Base-by-base conservation (phyloP, 1,140 invertebrate genomes). In the Drosophila repleta region DNA sequence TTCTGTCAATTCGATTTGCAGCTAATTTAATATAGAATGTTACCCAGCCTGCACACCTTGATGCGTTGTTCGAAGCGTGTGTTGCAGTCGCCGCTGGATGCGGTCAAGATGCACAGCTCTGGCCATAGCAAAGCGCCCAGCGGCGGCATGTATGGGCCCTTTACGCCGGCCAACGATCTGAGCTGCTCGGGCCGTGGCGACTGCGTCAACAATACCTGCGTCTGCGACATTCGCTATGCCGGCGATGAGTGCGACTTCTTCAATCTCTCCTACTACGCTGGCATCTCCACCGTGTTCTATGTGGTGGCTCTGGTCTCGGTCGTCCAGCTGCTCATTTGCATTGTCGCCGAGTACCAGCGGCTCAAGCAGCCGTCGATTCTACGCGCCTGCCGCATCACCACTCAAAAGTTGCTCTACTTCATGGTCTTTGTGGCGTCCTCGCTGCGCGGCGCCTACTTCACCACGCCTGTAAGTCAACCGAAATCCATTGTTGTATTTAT, bases 381-480 rank as follows among this genome's bases (percentile, higher is more conserved):
- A 1, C 93, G 95, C 66, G 97, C 97, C 7, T 97, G 96, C 89
- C 94, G 96, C 78, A 94, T 98, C 39, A 98, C 97, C 55, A 98
- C 96, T 3, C 97, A 98, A 90, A 99, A 99, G 93, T 93, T 97
- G 72, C 94, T 99, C 6, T 98, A 98, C 90, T 95, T 98, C 70
- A 94, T 98, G 63, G 96, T 97, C 17, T 97, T 97, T 92, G 93
- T 98, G 18, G 97, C 97, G 0, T 95, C 97, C 21, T 93, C 96
- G 1, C 94, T 98, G 45, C 92, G 97, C 58, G 97, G 97, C 20
- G 96, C 96, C 21, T 98, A 98, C 91, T 98, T 98, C 81, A 96
- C 97, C 11, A 96, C 96, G 43, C 96, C 96, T 75, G 97, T 97
- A 93, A 94, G 94, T 94, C 3, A 20, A 13, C n/a, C 45, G n/a